Conservation (phyloP, 2,797 vertebrate species). For the Pangasius mekongensis region DNA sequence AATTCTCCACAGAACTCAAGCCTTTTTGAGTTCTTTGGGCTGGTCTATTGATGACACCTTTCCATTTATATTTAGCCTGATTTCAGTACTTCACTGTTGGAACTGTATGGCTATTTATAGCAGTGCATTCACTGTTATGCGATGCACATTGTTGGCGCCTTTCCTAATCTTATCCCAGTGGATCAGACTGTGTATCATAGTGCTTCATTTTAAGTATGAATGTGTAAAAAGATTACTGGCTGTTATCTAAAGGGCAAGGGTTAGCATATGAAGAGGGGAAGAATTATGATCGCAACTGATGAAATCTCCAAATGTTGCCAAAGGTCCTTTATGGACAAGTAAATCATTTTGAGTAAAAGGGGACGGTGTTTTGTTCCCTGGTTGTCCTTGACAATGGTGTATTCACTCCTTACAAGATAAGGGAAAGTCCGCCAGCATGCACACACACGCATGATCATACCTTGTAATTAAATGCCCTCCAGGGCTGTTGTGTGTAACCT, state of each 20-base stretch:
- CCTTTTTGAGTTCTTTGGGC: not conserved
- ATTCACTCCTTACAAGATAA: constrained; percentile 16
- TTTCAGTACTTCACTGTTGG: constrained; percentile 49
- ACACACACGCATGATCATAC: not conserved
- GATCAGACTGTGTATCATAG: constrained; percentile 5
- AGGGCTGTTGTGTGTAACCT: constrained; percentile 40
- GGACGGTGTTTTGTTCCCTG: not conserved
- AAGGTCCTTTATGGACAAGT: not conserved
- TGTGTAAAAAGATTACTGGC: not conserved
- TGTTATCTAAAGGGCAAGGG: constrained; percentile 22
- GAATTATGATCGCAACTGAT: not conserved
- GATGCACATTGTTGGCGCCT: constrained; percentile 33
- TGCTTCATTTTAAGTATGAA: constrained; percentile 14
- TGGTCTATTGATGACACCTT: not conserved
- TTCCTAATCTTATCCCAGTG: constrained; percentile 18
- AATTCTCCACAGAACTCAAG: not conserved
- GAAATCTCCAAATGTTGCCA: constrained; percentile 17
- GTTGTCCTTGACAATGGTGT: constrained; percentile 41
- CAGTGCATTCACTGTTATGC: constrained; percentile 23
- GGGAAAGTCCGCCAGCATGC: constrained; percentile 10
- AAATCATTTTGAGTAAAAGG: constrained; percentile 8
- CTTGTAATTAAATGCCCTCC: constrained; percentile 43
- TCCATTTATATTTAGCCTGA: constrained; percentile 51
- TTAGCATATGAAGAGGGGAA: not conserved
- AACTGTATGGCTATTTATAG: constrained; percentile 47